Conservation (phyloP, 2,797 vertebrate species). For the Alcedo atthis region DNA sequence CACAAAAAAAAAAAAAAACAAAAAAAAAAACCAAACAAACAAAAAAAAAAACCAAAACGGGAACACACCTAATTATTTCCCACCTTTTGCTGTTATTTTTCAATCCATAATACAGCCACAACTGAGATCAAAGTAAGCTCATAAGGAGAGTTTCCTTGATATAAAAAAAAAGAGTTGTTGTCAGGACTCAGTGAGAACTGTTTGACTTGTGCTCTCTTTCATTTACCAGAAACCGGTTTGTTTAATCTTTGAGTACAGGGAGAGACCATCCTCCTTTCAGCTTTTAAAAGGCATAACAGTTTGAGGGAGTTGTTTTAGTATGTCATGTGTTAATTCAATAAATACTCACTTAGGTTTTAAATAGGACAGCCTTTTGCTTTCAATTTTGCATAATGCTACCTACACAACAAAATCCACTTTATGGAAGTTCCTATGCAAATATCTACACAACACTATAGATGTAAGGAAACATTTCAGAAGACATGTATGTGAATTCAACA, state of each 20-base stretch:
- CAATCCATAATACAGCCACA: constrained; percentile 53
- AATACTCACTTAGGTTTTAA: neutral
- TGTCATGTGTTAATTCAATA: neutral
- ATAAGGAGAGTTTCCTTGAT: constrained; percentile 40
- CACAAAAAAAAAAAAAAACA: too few relatives aligned
- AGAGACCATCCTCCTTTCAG: neutral
- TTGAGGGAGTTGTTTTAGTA: neutral
- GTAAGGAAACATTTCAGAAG: neutral
- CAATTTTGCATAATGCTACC: neutral
- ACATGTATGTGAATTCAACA: neutral
- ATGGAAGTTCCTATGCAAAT: neutral
- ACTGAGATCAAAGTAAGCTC: constrained; percentile 42
- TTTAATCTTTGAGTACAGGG: neutral
- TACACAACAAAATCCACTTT: constrained; percentile 2
- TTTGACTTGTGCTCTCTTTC: constrained; percentile 1
- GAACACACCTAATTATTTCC: constrained; percentile 50
- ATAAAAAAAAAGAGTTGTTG: constrained; percentile 38
- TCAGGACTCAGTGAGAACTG: neutral
- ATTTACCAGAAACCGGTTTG: neutral
- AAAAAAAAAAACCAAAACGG: neutral
- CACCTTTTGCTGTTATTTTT: constrained; percentile 53
- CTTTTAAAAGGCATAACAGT: neutral
- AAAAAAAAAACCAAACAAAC: too few relatives aligned
- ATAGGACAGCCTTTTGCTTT: neutral
- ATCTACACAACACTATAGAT: neutral